These are phyloP conservation scores for Hiodon tergisus DNA, from an alignment of 2,113 vertebrate species.

Conservation along the genomic window DNA sequence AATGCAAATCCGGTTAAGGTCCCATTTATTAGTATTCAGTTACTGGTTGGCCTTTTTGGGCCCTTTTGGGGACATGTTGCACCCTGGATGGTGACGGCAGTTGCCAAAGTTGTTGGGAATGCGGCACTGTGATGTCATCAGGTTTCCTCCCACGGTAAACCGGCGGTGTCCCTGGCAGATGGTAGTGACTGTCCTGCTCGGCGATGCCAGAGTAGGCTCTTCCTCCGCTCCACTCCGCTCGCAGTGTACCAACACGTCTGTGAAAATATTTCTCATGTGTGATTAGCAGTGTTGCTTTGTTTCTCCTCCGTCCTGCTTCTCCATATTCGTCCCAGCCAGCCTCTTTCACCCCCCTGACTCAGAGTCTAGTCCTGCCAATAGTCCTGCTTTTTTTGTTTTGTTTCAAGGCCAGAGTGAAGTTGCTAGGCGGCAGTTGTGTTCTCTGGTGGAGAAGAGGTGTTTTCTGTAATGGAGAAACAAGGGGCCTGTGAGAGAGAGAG, in stretches of 20 bases:
- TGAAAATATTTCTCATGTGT: constrained; percentile 11
- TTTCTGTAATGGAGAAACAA: constrained; percentile 23
- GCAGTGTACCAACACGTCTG: not conserved
- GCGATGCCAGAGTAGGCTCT: not conserved
- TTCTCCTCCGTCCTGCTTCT: not conserved
- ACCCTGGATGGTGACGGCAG: too few species aligned
- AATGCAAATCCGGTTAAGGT: too few species aligned
- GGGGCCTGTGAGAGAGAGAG: constrained; percentile 16
- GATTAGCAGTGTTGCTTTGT: not conserved
- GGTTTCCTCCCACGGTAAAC: not conserved
- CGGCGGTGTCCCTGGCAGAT: not conserved
- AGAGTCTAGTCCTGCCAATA: constrained; percentile 12
- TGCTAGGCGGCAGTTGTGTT: constrained; percentile 26
- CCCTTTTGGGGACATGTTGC: too few species aligned
- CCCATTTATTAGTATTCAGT: too few species aligned
- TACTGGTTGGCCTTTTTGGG: too few species aligned
- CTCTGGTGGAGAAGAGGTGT: constrained; percentile 22
- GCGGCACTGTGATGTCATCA: too few species aligned
- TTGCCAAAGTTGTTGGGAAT: too few species aligned
- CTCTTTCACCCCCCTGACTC: constrained; percentile 14
- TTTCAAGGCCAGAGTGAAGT: constrained; percentile 21
- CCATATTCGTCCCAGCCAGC: constrained; percentile 18
- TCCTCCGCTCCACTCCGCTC: not conserved
- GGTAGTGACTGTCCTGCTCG: not conserved
- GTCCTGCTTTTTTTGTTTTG: not conserved